Evolutionary conservation across 2,113 vertebrate genomes (phyloP).

Genomic region (Vireo altiloquus): DNA sequence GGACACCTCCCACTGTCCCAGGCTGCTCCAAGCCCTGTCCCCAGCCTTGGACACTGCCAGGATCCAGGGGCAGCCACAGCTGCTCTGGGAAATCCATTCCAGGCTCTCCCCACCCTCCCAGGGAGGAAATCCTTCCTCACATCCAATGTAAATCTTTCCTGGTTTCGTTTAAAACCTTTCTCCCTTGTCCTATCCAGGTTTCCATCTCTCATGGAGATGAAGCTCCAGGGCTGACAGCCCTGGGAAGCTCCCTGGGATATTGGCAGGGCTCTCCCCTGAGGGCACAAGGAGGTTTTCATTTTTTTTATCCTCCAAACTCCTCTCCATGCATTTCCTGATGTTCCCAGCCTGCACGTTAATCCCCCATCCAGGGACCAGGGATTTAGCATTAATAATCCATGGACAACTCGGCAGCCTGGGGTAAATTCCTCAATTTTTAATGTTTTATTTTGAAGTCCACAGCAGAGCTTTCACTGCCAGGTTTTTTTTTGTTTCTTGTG

Average conservation of each 20-base stretch:
- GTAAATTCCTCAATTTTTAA: background rate
- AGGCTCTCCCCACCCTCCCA: background rate
- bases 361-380: background rate
- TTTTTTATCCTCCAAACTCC: background rate
- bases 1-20: background rate
- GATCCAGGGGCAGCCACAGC: background rate
- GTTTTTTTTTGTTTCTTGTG: background rate
- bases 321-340: rapidly evolving
- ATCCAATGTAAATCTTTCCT: background rate
- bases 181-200: background rate
- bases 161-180: background rate
- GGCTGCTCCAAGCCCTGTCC: rapidly evolving
- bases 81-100: background rate
- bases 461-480: background rate
- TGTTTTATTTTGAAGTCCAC: background rate
- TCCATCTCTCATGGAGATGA: background rate
- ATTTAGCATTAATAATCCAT: background rate
- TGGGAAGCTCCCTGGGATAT: background rate
- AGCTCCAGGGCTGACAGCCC: background rate
- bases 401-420: background rate
- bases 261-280: background rate
- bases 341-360: background rate
- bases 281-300: rapidly evolving
- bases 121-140: background rate
- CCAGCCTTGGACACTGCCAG: background rate